A percentile compares a stretch with the other conserved stretches of the same genome.
Evolutionary conservation across 2,113 vertebrate species (phyloP).

Genomic region (Mola mola): DNA sequence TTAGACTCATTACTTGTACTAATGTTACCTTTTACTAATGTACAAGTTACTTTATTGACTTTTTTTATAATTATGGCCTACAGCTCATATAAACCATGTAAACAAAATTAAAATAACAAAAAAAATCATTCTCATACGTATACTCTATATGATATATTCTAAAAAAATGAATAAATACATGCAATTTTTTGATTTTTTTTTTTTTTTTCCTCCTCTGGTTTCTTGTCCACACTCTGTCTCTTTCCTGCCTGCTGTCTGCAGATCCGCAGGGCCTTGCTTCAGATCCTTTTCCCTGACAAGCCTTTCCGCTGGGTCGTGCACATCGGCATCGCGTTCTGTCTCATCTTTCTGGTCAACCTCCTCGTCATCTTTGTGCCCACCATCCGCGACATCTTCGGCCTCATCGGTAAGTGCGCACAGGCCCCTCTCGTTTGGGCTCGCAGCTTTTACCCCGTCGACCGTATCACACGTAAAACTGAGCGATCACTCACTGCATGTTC

Average conservation of each 20-base stretch:
- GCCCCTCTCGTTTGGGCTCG: neutral
- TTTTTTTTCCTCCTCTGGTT: too few species aligned
- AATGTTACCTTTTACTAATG: too few species aligned
- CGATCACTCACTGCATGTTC: conserved; percentile 3
- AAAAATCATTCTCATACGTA: too few species aligned
- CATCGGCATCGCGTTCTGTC: conserved; percentile 79
- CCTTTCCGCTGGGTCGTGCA: conserved; percentile 86
- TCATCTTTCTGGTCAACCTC: conserved; percentile 84
- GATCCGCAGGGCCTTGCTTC: conserved; percentile 86
- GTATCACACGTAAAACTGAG: too few species aligned
- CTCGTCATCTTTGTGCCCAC: conserved; percentile 88
- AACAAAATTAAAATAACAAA: neutral
- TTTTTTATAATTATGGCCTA: too few species aligned
- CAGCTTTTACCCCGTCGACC: too few species aligned
- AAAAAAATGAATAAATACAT: too few species aligned
- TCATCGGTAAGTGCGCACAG: conserved; percentile 81
- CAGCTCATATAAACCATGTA: too few species aligned
- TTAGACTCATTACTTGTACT: too few species aligned
- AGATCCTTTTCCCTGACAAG: conserved; percentile 85
- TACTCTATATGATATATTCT: too few species aligned
- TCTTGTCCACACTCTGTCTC: neutral
- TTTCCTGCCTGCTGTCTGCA: conserved; percentile 38
- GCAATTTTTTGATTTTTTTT: too few species aligned
- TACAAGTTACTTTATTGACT: too few species aligned
- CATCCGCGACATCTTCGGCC: conserved; percentile 88